Percentiles rank a stretch among this genome's conserved stretches.
Evolutionary conservation across 53 echinoderm and acorn worm genomes (phyloP).

Genomic region (Temnopleurus reevesii): DNA sequence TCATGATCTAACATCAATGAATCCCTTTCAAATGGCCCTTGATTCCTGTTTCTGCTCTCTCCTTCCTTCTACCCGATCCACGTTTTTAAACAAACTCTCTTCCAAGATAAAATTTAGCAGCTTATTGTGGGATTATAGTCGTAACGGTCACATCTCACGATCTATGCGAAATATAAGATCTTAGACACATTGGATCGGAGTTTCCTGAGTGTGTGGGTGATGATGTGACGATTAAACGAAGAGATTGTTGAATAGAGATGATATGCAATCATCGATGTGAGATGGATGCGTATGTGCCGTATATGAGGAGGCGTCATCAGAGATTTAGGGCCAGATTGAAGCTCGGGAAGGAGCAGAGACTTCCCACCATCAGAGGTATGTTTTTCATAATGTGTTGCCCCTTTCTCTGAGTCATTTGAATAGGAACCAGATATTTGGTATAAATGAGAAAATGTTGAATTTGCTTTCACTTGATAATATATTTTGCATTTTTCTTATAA

Average conservation of each 20-base stretch:
- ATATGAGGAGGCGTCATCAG: conserved; percentile 48
- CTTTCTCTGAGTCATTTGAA: too few relatives aligned
- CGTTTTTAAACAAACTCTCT: background rate
- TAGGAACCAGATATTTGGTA: too few relatives aligned
- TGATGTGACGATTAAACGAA: background rate
- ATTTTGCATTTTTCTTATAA: too few relatives aligned
- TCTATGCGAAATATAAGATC: conserved; percentile 36
- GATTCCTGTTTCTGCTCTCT: background rate
- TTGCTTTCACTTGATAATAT: too few relatives aligned
- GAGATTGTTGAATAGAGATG: conserved; percentile 23
- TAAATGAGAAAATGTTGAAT: too few relatives aligned
- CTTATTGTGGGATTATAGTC: conserved; percentile 40
- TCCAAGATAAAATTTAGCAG: conserved; percentile 13
- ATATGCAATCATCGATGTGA: background rate
- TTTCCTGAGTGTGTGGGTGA: conserved; percentile 4
- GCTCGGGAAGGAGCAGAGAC: conserved; percentile 32
- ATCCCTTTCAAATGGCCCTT: conserved; percentile 31
- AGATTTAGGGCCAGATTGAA: conserved; percentile 50
- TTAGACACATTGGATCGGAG: background rate
- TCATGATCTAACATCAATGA: conserved; percentile 20
- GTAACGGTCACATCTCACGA: conserved; percentile 36
- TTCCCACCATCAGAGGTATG: conserved; percentile 52
- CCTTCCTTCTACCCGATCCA: background rate
- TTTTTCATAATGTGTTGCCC: too few relatives aligned
- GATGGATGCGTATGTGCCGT: conserved; percentile 50